Conservation (phyloP, 2,113 vertebrate genomes). For the Asarcornis scutulata region DNA sequence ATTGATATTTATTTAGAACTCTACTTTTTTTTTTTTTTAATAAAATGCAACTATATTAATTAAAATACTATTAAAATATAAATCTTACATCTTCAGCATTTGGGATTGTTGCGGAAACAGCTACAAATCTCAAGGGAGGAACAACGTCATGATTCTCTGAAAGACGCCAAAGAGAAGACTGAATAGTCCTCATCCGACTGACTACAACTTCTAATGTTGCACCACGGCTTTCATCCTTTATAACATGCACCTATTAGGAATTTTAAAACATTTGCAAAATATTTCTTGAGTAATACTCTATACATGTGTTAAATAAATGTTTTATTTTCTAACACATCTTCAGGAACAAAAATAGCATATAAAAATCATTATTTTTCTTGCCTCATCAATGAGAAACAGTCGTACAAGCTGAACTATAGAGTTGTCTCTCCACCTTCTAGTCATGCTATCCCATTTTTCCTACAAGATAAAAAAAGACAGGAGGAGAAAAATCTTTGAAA, state of each 20-base stretch:
- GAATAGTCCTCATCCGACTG: slow-evolving; percentile 96
- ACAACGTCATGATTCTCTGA: slow-evolving; percentile 63
- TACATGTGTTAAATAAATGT: neutral
- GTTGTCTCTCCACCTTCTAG: slow-evolving; percentile 95
- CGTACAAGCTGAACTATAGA: slow-evolving; percentile 90
- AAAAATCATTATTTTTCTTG: slow-evolving; percentile 44
- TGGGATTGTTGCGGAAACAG: slow-evolving; percentile 95
- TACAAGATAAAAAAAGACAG: slow-evolving; percentile 53
- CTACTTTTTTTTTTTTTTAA: neutral
- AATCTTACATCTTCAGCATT: slow-evolving; percentile 91
- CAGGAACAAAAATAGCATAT: slow-evolving; percentile 25
- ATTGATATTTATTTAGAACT: neutral
- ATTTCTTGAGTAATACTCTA: neutral
- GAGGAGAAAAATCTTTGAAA: neutral
- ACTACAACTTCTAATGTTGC: slow-evolving; percentile 96
- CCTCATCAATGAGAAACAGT: slow-evolving; percentile 97
- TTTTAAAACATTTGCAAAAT: neutral
- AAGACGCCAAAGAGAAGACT: slow-evolving; percentile 75
- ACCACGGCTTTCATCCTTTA: slow-evolving; percentile 93
- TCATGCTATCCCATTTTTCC: slow-evolving; percentile 99
- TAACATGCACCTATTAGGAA: slow-evolving; percentile 86
- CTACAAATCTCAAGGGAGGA: slow-evolving; percentile 89
- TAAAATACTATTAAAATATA: slow-evolving; percentile 29
- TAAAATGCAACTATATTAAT: neutral
- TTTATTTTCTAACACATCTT: neutral